Evolutionary conservation across 2,113 vertebrate species (phyloP).

Genomic region (Chamaea fasciata): DNA sequence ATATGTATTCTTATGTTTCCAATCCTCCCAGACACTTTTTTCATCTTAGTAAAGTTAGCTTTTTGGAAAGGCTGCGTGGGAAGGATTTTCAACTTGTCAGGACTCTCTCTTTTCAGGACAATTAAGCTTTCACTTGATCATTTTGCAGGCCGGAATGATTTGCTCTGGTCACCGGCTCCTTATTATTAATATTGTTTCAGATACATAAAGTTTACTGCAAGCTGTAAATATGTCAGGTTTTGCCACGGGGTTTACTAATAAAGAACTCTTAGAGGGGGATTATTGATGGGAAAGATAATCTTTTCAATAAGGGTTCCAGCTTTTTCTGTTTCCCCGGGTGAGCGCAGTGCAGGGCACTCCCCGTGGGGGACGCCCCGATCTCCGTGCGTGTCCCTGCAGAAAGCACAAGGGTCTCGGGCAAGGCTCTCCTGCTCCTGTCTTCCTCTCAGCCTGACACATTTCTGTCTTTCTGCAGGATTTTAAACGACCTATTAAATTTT

Average conservation of each 20-base stretch:
- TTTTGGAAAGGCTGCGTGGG: constrained; percentile 44
- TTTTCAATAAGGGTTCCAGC: constrained; percentile 73
- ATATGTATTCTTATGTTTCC: constrained; percentile 75
- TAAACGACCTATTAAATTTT: background rate
- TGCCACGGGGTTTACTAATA: constrained; percentile 74
- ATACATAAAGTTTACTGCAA: constrained; percentile 75
- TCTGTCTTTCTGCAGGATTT: background rate
- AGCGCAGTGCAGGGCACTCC: background rate
- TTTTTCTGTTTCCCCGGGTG: constrained; percentile 7
- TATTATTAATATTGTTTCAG: constrained; percentile 72
- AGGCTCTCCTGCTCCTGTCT: background rate
- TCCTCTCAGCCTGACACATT: fast-evolving
- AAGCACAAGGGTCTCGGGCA: fast-evolving
- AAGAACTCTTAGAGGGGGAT: constrained; percentile 68
- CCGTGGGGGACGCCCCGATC: background rate
- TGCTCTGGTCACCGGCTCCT: constrained; percentile 64
- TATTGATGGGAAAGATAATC: constrained; percentile 82
- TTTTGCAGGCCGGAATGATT: constrained; percentile 69
- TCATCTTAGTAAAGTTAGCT: constrained; percentile 59
- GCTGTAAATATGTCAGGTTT: constrained; percentile 79
- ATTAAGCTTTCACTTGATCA: constrained; percentile 76
- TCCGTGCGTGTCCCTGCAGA: background rate
- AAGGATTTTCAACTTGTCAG: constrained; percentile 61
- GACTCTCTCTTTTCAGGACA: constrained; percentile 64
- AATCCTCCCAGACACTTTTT: constrained; percentile 70